Conservation (phyloP, 2,797 vertebrate genomes). For the Vultur gryphus region DNA sequence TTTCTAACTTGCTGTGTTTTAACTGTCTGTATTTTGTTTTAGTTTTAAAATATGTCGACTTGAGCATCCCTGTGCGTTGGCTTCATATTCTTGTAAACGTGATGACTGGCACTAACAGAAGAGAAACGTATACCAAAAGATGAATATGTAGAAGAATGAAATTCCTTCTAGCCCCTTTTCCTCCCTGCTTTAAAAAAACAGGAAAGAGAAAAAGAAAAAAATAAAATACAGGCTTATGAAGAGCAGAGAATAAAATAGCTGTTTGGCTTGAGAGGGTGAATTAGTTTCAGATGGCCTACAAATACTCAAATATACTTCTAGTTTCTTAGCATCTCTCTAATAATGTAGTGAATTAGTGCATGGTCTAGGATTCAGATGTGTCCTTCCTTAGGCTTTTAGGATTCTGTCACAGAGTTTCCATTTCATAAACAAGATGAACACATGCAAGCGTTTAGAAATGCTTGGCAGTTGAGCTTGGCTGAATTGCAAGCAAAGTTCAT, state of each 20-base stretch:
- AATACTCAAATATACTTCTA: background rate
- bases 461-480: conserved; percentile 58
- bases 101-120: background rate
- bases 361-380: conserved; percentile 9
- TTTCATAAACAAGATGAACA: conserved; percentile 24
- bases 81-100: background rate
- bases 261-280: background rate
- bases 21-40: background rate
- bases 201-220: background rate
- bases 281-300: background rate
- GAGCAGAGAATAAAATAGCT: background rate
- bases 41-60: background rate
- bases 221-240: background rate
- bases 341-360: background rate
- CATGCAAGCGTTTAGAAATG: conserved; percentile 43
- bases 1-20: background rate
- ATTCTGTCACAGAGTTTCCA: conserved; percentile 3
- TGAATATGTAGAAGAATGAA: background rate
- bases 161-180: background rate
- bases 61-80: background rate
- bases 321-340: background rate
- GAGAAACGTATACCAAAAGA: background rate
- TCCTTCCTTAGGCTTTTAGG: conserved; percentile 8
- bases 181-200: background rate
- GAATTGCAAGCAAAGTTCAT: conserved; percentile 35